phyloP scores from a whole-genome alignment of 2,113 vertebrate genomes.

The Panthera tigris region DNA sequence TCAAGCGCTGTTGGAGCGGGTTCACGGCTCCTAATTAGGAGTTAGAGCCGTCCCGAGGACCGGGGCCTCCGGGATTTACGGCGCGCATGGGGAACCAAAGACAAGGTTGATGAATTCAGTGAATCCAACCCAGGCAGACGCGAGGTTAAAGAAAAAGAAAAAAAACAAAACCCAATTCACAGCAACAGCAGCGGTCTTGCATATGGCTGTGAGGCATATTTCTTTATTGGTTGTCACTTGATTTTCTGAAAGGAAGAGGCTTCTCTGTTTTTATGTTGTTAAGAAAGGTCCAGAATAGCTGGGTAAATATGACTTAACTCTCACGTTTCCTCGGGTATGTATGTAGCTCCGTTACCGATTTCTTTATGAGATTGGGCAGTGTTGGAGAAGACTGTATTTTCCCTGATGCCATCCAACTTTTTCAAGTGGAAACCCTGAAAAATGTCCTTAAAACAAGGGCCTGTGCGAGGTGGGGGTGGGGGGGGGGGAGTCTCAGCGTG shows the following conservation, averaged over 20 bases:
- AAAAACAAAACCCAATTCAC: background rate
- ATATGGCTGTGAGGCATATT: background rate
- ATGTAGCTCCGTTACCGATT: background rate
- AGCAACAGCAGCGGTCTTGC: background rate
- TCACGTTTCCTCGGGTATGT: background rate
- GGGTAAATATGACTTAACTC: background rate
- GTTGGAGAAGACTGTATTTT: background rate
- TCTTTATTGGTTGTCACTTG: constrained; percentile 38
- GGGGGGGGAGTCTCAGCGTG: background rate
- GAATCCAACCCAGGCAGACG: background rate
- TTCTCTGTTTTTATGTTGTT: constrained; percentile 54
- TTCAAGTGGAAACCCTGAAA: background rate
- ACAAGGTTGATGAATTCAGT: background rate
- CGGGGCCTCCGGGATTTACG: background rate
- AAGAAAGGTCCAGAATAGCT: constrained; percentile 36
- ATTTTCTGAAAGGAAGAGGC: constrained; percentile 38
- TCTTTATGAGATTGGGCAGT: background rate
- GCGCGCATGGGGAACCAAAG: background rate
- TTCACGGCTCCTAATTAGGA: background rate
- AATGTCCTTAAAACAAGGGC: background rate
- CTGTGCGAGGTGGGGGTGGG: accelerated
- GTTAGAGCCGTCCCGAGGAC: background rate
- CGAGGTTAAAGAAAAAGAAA: background rate
- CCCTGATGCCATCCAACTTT: background rate
- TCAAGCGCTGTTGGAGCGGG: background rate